Evolutionary conservation across 2,888 invertebrate genomes (phyloP).

Genomic region (Lasioglossum figueresi): DNA sequence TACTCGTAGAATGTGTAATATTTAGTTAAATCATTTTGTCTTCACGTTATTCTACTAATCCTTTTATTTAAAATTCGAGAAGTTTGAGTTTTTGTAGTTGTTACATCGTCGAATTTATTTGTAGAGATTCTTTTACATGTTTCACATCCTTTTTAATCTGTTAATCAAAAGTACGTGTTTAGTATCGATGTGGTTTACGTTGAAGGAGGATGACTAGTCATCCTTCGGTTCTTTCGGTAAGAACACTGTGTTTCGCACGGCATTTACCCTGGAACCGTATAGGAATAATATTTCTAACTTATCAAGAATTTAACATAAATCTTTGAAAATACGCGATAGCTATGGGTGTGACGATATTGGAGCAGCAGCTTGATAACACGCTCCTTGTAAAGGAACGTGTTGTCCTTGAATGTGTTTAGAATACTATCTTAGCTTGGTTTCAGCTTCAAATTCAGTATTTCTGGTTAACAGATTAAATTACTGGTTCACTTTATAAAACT

Average conservation of each 20-base stretch:
- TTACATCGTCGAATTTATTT: background rate
- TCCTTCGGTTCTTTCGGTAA: background rate
- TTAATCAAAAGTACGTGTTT: background rate
- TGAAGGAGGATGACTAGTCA: background rate
- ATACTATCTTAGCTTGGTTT: background rate
- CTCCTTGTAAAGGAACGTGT: background rate
- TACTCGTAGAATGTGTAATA: background rate
- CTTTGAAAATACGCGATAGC: background rate
- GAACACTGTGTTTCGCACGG: background rate
- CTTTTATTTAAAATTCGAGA: background rate
- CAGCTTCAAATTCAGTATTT: background rate
- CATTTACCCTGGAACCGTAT: background rate
- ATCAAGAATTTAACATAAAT: background rate
- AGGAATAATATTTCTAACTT: background rate
- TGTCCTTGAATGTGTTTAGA: too few species aligned
- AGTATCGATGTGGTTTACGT: background rate
- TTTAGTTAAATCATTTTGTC: background rate
- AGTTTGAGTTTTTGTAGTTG: background rate
- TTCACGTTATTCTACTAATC: background rate
- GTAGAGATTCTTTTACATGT: background rate
- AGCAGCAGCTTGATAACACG: background rate
- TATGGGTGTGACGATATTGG: background rate
- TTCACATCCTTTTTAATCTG: constrained; percentile 5
- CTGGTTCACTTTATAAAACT: background rate
- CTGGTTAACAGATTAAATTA: constrained; percentile 8